Base-by-base conservation (phyloP, 2,797 vertebrate genomes). In the Jordanella pulchra region DNA sequence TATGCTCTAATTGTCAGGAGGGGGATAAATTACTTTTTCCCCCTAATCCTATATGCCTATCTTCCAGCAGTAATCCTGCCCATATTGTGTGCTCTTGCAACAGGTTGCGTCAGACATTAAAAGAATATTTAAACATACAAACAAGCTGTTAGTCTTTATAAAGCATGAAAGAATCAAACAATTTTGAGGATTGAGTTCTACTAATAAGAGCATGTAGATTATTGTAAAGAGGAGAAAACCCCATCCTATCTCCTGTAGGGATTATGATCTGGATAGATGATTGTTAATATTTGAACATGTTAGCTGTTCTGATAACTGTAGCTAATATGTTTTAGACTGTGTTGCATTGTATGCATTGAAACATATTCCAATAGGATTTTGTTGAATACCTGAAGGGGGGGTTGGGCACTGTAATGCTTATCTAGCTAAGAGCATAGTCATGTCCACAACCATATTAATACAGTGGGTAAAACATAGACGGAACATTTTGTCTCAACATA, bases 61-160 rank as follows among this genome's bases (percentile, higher is more conserved):
- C 84, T 89, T 73, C 85, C 71, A 71, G 78, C 73, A 84, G 86
- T 83, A 66, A 65, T 83, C 72, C 58, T 65, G 53, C 71, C 76
- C 69, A 72, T 78, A 86, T 87, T 91, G 86, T 91, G 77, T 81
- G 80, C 64, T 84, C 87, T 95, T 95, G 84, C 93, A 92, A 92
- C 92, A 92, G 84, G 90, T 95, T 94, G 89, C 94, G 81, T 95
- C 94, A 95, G 79, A 87, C 80, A 85, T 87, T 85, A 89, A 89
- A 90, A 83, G 84, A 91, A 87, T 86, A 89, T 91, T 85, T 88
- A 73, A 92, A 86, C 76, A 82, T 84, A 82, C 79, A 91, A 91
- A 87, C 88, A 75, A 76, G 67, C 83, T 82, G 75, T 80, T 67
- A 79, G 80, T 85, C 76, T 79, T 39, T 67, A 72, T 35, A 65